phyloP scores from a whole-genome alignment of 2,113 vertebrate species.

The Alces alces region DNA sequence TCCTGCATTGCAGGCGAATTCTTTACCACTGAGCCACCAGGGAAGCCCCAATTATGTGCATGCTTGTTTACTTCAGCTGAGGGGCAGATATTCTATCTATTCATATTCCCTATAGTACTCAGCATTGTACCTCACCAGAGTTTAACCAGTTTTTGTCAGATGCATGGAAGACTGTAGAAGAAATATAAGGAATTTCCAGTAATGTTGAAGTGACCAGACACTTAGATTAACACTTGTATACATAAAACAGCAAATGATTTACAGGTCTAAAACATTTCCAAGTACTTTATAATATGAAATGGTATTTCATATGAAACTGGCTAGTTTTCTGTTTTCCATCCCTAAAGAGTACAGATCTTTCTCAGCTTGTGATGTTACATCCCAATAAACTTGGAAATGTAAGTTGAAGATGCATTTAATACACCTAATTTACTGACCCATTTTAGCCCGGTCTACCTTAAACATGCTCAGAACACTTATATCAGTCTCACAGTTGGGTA shows the following conservation, averaged over 20 bases:
- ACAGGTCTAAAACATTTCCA: background rate
- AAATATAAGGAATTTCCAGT: background rate
- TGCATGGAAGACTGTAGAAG: background rate
- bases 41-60: background rate
- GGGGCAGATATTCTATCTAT: background rate
- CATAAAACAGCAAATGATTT: background rate
- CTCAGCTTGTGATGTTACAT: background rate
- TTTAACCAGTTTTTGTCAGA: background rate
- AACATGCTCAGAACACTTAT: background rate
- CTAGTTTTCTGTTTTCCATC: background rate
- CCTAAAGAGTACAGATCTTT: background rate
- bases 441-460: background rate
- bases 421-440: background rate
- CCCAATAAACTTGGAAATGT: background rate
- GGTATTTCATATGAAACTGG: background rate
- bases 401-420: background rate
- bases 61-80: constrained; percentile 6
- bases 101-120: background rate
- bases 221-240: background rate
- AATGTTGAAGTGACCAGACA: background rate
- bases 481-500: background rate
- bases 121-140: background rate
- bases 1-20: background rate
- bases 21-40: background rate
- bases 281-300: background rate